Evolutionary conservation across 2,797 vertebrate genomes (phyloP), one percentile per base, ranked within the genome.

Genomic region (Triplophysa bombifrons): DNA sequence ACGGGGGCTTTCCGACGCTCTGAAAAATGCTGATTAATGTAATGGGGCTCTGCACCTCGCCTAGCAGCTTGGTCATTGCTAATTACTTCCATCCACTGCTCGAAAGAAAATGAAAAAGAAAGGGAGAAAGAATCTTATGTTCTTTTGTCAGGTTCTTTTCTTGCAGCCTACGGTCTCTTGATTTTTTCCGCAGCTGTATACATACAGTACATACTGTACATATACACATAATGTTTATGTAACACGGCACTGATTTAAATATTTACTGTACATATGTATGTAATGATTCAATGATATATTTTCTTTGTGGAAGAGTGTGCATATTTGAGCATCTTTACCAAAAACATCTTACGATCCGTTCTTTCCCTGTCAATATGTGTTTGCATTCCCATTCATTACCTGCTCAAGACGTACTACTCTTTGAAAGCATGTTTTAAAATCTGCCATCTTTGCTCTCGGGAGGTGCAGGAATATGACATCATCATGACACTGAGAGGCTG

Each of bases 1-100:
- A 84, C 65, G 78, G 60, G 55, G 76, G 76, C 51, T 72, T 75
- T 67, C 34, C 66, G 73, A 84, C 80, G 80, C 7, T 50, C 30
- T 84, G 70, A 83, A 85, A 89, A 87, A 80, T 86, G 82, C 74
- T 87, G 83, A 87, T 85, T 85, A 86, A 85, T 85, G 77, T 72
- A 71, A 85, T 66, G 74, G 80, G 34, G 67, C 72, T 72, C 64
- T 76, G 82, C 83, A 84, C 82, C 71, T 79, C 76, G 73, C 30
- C 6, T 68, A 81, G 74, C 77, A 88, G 72, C 80, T 82, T 75
- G 72, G 53, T 83, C 64, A 11, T 80, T 74, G 87, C 80, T 90
- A 89, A 91, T 89, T 89, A 78, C 77, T 85, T 87, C 83, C 82
- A 85, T 88, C 84, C 74, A 82, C 70, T 71, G 70, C 48, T 76